Evolutionary conservation across 2,888 invertebrate genomes (phyloP).

Genomic region (Sphaerophoria rueppellii): DNA sequence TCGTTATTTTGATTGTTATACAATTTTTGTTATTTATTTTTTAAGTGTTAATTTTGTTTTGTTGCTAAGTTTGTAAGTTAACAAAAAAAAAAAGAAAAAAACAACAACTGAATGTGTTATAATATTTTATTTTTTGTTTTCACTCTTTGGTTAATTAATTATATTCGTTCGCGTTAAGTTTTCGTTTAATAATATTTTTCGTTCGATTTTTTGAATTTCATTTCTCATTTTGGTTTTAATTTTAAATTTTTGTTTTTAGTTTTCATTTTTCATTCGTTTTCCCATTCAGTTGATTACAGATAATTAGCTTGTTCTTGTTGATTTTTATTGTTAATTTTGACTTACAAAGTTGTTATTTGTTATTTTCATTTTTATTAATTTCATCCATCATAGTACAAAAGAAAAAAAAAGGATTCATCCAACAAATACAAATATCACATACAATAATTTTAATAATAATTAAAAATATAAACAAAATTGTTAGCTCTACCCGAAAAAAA

Average conservation of each 20-base stretch:
- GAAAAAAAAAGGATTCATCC: constrained; percentile 23
- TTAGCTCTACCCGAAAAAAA: not conserved
- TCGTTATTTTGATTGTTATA: constrained; percentile 47
- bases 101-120: constrained; percentile 63
- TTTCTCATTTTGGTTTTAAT: constrained; percentile 18
- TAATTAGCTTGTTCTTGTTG: constrained; percentile 38
- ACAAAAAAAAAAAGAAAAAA: constrained; percentile 5
- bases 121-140: constrained; percentile 62
- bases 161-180: constrained; percentile 67
- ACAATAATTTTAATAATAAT: not conserved
- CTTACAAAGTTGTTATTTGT: constrained; percentile 64
- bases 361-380: constrained; percentile 61
- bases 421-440: not conserved
- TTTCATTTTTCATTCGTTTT: constrained; percentile 20
- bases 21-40: constrained; percentile 43
- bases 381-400: constrained; percentile 29
- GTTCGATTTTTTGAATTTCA: constrained; percentile 47
- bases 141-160: constrained; percentile 69
- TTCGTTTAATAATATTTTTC: constrained; percentile 69
- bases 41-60: constrained; percentile 56
- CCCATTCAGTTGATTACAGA: constrained; percentile 39
- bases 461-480: constrained; percentile 12
- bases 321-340: constrained; percentile 53
- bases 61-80: constrained; percentile 72
- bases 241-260: constrained; percentile 18